phyloP scores from a whole-genome alignment of 2,888 invertebrate genomes.

The Biston betularia region DNA sequence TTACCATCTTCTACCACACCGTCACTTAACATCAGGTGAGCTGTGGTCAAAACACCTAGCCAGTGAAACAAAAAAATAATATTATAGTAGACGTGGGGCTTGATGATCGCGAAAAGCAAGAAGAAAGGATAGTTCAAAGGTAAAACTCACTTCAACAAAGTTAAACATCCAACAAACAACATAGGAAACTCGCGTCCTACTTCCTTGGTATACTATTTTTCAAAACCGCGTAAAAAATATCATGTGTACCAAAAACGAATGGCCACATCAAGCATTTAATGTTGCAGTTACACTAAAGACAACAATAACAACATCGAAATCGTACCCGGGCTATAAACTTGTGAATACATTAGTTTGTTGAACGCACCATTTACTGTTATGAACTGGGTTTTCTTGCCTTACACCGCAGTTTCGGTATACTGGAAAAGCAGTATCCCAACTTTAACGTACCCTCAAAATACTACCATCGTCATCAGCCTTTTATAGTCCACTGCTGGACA shows the following conservation, averaged over 20 bases:
- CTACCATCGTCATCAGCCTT: too few relatives aligned
- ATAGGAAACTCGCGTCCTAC: too few relatives aligned
- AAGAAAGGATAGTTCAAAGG: too few relatives aligned
- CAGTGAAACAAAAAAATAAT: too few relatives aligned
- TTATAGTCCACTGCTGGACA: too few relatives aligned
- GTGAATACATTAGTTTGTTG: conserved; percentile 68
- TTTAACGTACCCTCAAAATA: background rate
- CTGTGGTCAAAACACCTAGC: too few relatives aligned
- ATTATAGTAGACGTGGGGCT: too few relatives aligned
- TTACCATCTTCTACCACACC: too few relatives aligned
- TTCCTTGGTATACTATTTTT: background rate
- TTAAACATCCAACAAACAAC: too few relatives aligned
- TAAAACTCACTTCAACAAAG: too few relatives aligned
- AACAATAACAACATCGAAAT: conserved; percentile 56
- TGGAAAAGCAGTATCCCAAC: conserved; percentile 1
- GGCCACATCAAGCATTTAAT: conserved; percentile 21
- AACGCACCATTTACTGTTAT: conserved; percentile 74
- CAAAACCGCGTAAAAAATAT: background rate
- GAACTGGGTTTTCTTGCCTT: conserved; percentile 64
- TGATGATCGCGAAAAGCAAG: too few relatives aligned
- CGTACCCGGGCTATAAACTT: conserved; percentile 67
- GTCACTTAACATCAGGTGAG: too few relatives aligned
- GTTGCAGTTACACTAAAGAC: conserved; percentile 39
- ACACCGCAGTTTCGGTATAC: conserved; percentile 36
- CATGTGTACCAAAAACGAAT: background rate